Conservation (phyloP, 2,888 invertebrate genomes). For the Coelopa pilipes region DNA sequence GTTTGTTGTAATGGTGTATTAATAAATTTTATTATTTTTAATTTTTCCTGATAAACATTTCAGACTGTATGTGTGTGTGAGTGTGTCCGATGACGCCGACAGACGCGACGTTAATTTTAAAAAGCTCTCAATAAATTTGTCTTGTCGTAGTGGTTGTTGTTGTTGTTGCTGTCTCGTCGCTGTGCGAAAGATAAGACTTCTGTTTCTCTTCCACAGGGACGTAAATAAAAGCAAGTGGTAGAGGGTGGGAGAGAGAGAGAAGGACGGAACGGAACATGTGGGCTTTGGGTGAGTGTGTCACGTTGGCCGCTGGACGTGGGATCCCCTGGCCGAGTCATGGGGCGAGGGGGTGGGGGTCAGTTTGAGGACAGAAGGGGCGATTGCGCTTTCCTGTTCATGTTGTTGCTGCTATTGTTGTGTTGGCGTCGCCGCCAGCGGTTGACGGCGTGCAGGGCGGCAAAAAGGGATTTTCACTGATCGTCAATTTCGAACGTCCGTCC, state of each 20-base stretch:
- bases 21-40: too few species aligned
- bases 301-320: constrained; percentile 13
- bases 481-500: too few species aligned
- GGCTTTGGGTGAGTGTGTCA: constrained; percentile 25
- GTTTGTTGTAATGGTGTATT: too few species aligned
- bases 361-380: neutral
- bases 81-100: constrained; percentile 17
- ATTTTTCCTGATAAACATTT: neutral
- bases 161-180: neutral
- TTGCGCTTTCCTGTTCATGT: neutral
- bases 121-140: neutral
- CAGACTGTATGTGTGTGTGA: neutral
- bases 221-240: neutral
- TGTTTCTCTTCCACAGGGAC: neutral
- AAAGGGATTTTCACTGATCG: too few species aligned
- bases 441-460: too few species aligned
- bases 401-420: neutral
- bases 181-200: neutral
- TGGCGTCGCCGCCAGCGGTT: constrained; percentile 1
- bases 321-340: neutral
- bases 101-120: constrained; percentile 18
- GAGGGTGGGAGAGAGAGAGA: neutral
- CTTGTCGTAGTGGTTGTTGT: neutral
- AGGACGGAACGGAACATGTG: neutral
- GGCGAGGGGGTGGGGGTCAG: neutral